These are phyloP conservation scores for Nemopilema nomurai DNA, from an alignment of 30 jellyfish, hydroid and myxozoan species.

Conservation along the genomic window DNA sequence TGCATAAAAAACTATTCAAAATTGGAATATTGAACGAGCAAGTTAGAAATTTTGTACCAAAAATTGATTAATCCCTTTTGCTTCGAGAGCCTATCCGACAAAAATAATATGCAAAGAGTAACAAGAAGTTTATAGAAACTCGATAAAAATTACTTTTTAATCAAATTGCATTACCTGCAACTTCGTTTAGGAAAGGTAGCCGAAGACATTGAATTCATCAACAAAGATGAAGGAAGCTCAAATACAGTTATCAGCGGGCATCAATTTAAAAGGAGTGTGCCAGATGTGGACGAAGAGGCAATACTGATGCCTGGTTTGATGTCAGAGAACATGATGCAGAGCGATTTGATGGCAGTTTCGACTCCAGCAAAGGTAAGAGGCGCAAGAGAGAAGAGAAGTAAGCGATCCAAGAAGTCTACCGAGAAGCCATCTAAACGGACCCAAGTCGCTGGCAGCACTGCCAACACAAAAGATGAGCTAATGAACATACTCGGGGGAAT, in stretches of 20 bases:
- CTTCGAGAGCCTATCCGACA: no score
- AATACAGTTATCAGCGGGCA: constrained; percentile 43
- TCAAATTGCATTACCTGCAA: no score
- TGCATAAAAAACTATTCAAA: no score
- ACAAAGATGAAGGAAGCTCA: constrained; percentile 62
- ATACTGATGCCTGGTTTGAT: constrained; percentile 20
- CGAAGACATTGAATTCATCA: not conserved
- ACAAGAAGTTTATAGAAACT: not conserved
- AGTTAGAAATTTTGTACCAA: no score
- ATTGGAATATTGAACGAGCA: no score
- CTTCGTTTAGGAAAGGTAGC: constrained; percentile 7
- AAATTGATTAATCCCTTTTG: no score
- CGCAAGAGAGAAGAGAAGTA: constrained; percentile 63
- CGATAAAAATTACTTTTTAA: not conserved
- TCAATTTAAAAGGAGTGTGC: constrained; percentile 56
- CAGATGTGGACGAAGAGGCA: constrained; percentile 34
- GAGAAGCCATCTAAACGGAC: constrained; percentile 26
- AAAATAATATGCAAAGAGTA: no score
- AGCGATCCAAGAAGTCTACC: constrained; percentile 20
- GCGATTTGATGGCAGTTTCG: constrained; percentile 82
- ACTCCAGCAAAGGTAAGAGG: constrained; percentile 66
- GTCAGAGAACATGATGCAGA: constrained; percentile 57
- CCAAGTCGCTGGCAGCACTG: not conserved
- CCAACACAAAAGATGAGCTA: constrained; percentile 76
- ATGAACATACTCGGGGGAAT: constrained; percentile 76